Conservation (phyloP, 2,888 invertebrate genomes). For the Eupithecia abbreviata region DNA sequence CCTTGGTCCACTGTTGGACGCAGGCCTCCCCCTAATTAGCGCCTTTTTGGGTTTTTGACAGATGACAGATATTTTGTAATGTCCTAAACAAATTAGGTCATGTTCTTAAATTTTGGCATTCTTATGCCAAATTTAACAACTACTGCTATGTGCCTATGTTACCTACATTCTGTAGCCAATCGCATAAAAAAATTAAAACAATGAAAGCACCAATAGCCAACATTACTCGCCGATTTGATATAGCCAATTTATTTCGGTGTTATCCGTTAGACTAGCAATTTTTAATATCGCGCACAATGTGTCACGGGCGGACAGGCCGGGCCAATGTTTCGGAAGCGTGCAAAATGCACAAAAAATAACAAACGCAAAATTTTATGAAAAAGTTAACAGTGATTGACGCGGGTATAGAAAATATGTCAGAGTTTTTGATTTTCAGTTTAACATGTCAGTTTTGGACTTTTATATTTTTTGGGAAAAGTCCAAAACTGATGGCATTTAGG, state of each 20-base stretch:
- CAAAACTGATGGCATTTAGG: too few species aligned
- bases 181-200: background rate
- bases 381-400: constrained; percentile 45
- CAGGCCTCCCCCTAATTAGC: too few species aligned
- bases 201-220: background rate
- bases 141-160: too few species aligned
- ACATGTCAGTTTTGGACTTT: background rate
- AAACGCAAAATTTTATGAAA: constrained; percentile 56
- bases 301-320: constrained; percentile 58
- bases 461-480: background rate
- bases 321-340: constrained; percentile 60
- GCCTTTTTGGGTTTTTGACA: too few species aligned
- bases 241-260: constrained; percentile 41
- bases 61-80: background rate
- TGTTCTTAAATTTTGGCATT: too few species aligned
- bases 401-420: background rate
- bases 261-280: constrained; percentile 54
- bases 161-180: too few species aligned
- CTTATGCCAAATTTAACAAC: background rate
- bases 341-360: constrained; percentile 53
- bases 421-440: background rate
- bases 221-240: constrained; percentile 20
- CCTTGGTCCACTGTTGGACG: too few species aligned
- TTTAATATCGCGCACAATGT: constrained; percentile 67
- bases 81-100: too few species aligned